Conservation (phyloP, 2,888 invertebrate species). For the Branchipolynoe longqiensis region DNA sequence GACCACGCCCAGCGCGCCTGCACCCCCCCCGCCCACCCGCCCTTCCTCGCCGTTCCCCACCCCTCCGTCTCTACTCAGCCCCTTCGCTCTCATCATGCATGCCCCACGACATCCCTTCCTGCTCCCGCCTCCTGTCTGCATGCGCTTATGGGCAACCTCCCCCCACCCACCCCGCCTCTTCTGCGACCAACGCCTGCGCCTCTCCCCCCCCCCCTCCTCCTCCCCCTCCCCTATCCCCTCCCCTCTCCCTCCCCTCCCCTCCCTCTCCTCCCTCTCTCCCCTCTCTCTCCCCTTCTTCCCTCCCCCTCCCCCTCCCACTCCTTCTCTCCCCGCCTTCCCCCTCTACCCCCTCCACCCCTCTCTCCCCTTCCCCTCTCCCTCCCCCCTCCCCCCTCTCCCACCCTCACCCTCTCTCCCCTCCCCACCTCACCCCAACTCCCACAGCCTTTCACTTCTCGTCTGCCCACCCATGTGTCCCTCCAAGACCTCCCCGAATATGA, state of each 20-base stretch:
- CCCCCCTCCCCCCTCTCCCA: background rate
- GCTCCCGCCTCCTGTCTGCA: background rate
- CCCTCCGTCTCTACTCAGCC: no score
- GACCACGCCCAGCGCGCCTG: background rate
- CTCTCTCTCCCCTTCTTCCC: background rate
- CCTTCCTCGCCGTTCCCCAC: background rate
- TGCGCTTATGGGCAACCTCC: background rate
- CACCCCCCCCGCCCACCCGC: background rate
- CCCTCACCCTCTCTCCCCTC: background rate
- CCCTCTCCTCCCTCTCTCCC: background rate
- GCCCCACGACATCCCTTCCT: no score
- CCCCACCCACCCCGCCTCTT: background rate
- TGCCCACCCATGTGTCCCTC: no score
- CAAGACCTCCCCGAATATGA: no score
- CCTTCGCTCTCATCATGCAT: no score
- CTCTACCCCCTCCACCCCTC: background rate
- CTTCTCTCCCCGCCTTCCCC: background rate
- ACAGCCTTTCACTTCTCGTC: no score
- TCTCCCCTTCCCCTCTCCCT: background rate
- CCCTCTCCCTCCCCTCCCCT: constrained; percentile 7
- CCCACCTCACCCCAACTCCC: background rate
- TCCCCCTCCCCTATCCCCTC: background rate
- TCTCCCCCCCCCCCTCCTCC: background rate
- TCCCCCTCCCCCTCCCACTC: background rate
- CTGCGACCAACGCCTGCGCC: background rate